These are phyloP conservation scores for Eurytoma californica DNA, from an alignment of 2,888 invertebrate genomes.

Conservation along the genomic window DNA sequence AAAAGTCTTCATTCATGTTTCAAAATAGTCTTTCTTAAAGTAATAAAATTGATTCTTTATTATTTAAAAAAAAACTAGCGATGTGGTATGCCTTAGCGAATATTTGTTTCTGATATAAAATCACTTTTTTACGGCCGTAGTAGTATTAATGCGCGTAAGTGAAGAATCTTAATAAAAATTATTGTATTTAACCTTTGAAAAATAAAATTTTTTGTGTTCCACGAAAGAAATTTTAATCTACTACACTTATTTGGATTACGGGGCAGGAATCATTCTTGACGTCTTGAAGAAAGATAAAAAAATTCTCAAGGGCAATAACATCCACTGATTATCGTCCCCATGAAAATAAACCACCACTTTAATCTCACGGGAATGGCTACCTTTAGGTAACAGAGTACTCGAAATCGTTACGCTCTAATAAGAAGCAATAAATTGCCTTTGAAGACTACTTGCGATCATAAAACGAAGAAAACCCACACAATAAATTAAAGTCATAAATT, in stretches of 20 bases:
- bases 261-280: not conserved
- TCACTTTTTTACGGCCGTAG: no score
- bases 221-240: not conserved
- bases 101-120: no score
- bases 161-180: no score
- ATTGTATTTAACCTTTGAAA: not conserved
- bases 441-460: not conserved
- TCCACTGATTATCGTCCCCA: not conserved
- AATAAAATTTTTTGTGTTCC: not conserved
- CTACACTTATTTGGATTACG: no score
- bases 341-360: conserved; percentile 2
- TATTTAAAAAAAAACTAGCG: not conserved
- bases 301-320: not conserved
- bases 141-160: no score
- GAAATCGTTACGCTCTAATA: conserved; percentile 7
- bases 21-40: conserved; percentile 28
- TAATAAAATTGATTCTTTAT: conserved; percentile 45
- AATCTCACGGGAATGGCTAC: not conserved
- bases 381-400: not conserved
- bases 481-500: conserved; percentile 45
- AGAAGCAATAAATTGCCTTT: conserved; percentile 26
- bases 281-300: conserved; percentile 1
- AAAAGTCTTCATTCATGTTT: conserved; percentile 44
- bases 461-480: conserved; percentile 2
- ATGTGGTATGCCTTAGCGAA: no score